Evolutionary conservation across 2,113 vertebrate genomes (phyloP).

Genomic region (Solea solea): DNA sequence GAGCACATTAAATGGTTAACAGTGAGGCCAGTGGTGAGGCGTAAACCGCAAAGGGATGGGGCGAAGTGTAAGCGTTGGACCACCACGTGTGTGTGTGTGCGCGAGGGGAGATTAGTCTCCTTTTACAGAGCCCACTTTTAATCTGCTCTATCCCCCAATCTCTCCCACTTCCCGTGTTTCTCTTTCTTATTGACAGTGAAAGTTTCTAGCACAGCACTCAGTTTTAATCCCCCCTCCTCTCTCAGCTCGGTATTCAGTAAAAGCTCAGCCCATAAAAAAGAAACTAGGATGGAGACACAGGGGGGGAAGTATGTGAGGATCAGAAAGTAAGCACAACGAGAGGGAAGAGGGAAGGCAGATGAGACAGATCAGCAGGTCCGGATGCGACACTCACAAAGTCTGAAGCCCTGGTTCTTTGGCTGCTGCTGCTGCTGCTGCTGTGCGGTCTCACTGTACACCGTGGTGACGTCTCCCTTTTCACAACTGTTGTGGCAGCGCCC

Average conservation of each 20-base stretch:
- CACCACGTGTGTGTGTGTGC: constrained; percentile 65
- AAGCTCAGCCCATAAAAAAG: constrained; percentile 57
- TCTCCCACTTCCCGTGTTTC: constrained; percentile 33
- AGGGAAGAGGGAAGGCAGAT: not conserved
- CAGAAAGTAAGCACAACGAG: constrained; percentile 22
- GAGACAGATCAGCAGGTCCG: constrained; percentile 12
- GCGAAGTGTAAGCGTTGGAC: constrained; percentile 78
- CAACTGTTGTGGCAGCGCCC: constrained; percentile 83
- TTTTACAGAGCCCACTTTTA: constrained; percentile 64
- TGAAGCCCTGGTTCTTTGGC: constrained; percentile 78
- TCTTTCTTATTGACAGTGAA: constrained; percentile 48
- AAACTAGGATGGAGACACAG: constrained; percentile 34
- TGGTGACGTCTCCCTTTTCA: constrained; percentile 82
- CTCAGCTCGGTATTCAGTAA: constrained; percentile 51
- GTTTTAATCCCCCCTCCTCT: constrained; percentile 58
- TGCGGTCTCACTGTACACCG: constrained; percentile 81
- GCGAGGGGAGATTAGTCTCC: constrained; percentile 64
- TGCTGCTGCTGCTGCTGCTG: constrained; percentile 66
- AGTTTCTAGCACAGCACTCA: constrained; percentile 51
- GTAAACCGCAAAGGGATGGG: constrained; percentile 73
- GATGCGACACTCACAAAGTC: constrained; percentile 82
- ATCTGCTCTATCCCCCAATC: constrained; percentile 41
- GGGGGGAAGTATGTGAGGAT: constrained; percentile 37
- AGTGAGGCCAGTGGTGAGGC: constrained; percentile 62
- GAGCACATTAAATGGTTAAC: constrained; percentile 75